Percentiles rank a stretch among this genome's conserved stretches.
Evolutionary conservation across 2,113 vertebrate species (phyloP).

Genomic region (Bothrops jararaca): DNA sequence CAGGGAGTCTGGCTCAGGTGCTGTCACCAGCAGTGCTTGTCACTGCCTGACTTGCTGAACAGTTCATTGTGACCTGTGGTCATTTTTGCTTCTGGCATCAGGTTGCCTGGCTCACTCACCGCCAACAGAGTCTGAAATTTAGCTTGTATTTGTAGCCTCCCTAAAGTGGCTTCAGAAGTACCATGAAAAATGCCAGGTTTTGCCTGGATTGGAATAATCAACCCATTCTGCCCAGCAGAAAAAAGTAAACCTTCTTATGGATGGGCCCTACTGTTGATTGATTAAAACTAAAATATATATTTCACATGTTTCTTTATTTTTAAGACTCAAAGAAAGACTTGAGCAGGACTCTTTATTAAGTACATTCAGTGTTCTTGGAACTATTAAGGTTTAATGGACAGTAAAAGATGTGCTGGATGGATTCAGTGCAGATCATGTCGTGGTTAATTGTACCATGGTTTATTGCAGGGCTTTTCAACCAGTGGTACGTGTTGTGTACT

Average conservation of each 20-base stretch:
- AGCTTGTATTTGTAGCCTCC: conserved; percentile 1
- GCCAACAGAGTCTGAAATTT: background rate
- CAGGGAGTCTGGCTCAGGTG: background rate
- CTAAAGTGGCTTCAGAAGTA: background rate
- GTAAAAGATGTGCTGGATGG: background rate
- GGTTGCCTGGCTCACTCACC: background rate
- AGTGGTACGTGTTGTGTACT: too few relatives aligned
- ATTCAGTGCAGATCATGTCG: background rate
- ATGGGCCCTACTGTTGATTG: background rate
- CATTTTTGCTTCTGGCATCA: conserved; percentile 1
- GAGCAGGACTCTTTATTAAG: background rate
- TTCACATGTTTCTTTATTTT: background rate
- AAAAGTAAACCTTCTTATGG: background rate
- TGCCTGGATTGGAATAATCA: conserved; percentile 9
- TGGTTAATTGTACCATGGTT: background rate
- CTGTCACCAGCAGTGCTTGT: background rate
- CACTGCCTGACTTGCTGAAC: background rate
- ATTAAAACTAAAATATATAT: background rate
- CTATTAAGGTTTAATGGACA: background rate
- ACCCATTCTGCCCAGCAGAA: background rate
- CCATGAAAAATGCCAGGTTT: conserved; percentile 12
- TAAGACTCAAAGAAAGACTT: background rate
- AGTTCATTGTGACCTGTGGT: background rate
- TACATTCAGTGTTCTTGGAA: background rate
- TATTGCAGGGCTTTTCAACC: too few relatives aligned